Percentiles rank a stretch among this genome's conserved stretches.
These are phyloP conservation scores for Neofelis nebulosa DNA, from an alignment of 2,113 vertebrate genomes.

Conservation along the genomic window DNA sequence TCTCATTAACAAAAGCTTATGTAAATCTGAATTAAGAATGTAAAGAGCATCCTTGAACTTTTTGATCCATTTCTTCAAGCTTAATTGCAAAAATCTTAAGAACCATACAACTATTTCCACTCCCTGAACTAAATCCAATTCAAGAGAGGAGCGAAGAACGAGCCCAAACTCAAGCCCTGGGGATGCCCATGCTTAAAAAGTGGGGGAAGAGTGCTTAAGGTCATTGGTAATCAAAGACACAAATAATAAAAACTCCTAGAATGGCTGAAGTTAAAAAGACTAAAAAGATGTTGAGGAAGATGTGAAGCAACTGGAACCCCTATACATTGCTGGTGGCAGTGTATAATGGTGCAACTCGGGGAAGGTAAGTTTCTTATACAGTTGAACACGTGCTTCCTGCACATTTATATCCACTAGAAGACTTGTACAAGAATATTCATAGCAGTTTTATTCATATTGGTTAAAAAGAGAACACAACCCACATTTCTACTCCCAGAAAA, in stretches of 20 bases:
- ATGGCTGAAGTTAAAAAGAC: conserved; percentile 6
- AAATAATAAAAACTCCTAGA: conserved; percentile 22
- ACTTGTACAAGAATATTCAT: neutral
- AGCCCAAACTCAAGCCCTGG: neutral
- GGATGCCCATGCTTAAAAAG: neutral
- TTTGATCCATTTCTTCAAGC: conserved; percentile 63
- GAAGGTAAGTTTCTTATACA: neutral
- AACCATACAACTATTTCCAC: neutral
- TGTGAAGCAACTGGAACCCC: neutral
- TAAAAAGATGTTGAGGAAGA: neutral
- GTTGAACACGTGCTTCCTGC: neutral
- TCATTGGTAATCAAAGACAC: conserved; percentile 13
- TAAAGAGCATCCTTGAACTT: conserved; percentile 68
- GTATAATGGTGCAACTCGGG: neutral
- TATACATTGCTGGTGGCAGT: neutral
- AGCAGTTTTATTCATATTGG: neutral
- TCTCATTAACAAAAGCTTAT: conserved; percentile 76
- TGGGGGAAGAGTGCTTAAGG: neutral
- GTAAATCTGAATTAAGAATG: conserved; percentile 74
- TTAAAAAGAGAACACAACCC: neutral
- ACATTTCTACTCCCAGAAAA: neutral
- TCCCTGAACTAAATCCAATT: conserved; percentile 31
- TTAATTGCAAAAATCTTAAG: conserved; percentile 67
- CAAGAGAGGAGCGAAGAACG: neutral
- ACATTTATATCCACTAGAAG: neutral